A percentile compares a stretch with the other conserved stretches of the same genome.
phyloP scores from a whole-genome alignment of 1,140 invertebrate genomes.

The Formica exsecta region DNA sequence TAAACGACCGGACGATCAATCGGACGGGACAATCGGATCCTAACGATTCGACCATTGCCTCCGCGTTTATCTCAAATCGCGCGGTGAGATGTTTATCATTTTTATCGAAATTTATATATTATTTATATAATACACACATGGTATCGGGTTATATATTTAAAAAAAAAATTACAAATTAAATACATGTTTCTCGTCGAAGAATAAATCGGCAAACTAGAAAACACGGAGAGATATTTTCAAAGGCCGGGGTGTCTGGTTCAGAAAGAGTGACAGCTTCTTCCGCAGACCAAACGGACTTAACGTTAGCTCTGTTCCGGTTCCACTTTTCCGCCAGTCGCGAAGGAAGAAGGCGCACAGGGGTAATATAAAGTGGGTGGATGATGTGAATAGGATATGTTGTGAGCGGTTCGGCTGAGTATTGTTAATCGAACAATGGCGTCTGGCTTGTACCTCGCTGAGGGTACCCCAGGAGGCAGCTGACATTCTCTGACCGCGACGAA shows the following conservation, averaged over 20 bases:
- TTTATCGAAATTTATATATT: background rate
- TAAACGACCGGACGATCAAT: constrained; percentile 72
- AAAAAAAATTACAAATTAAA: background rate
- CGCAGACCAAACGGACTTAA: constrained; percentile 70
- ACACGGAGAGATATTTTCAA: constrained; percentile 44
- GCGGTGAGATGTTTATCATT: background rate
- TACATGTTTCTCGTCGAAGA: background rate
- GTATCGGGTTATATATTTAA: background rate
- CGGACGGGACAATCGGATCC: background rate
- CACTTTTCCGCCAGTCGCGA: constrained; percentile 55
- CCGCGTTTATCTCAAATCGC: background rate
- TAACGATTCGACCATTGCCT: constrained; percentile 57
- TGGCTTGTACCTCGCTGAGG: constrained; percentile 78
- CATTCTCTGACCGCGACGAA: constrained; percentile 82
- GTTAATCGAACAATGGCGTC: constrained; percentile 84
- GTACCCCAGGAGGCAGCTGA: constrained; percentile 83
- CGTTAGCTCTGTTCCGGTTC: constrained; percentile 71
- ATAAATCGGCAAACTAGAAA: background rate
- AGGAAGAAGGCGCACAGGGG: constrained; percentile 69
- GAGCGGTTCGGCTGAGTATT: constrained; percentile 84
- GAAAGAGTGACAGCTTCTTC: constrained; percentile 75
- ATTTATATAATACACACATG: background rate
- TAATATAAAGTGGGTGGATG: constrained; percentile 82
- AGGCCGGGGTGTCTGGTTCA: constrained; percentile 26
- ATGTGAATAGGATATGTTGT: constrained; percentile 84